Evolutionary conservation across 2,113 vertebrate genomes (phyloP).

Genomic region (Ageneiosus marmoratus): DNA sequence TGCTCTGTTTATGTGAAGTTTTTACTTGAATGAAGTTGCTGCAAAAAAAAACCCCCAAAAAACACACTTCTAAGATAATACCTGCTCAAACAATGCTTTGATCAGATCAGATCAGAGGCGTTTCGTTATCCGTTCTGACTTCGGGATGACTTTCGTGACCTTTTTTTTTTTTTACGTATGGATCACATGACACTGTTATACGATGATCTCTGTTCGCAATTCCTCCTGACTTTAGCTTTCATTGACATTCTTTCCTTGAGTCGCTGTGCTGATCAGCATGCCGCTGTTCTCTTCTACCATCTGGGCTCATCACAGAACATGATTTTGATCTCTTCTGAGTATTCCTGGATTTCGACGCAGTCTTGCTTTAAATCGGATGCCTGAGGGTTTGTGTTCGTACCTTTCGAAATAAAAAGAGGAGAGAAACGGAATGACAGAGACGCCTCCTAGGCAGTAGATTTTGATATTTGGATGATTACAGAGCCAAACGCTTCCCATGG

Average conservation of each 20-base stretch:
- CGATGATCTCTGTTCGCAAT: neutral
- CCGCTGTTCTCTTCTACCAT: constrained; percentile 2
- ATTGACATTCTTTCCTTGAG: constrained; percentile 20
- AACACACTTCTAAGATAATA: neutral
- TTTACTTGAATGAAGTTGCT: neutral
- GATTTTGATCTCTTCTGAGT: constrained; percentile 7
- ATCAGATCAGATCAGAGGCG: constrained; percentile 19
- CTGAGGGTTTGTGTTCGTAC: constrained; percentile 39
- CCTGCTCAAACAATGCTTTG: neutral
- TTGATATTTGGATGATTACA: constrained; percentile 41
- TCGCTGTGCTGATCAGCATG: constrained; percentile 8
- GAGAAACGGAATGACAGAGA: neutral
- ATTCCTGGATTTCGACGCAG: constrained; percentile 29
- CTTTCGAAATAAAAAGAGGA: constrained; percentile 21
- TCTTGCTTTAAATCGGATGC: constrained; percentile 24
- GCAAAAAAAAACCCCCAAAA: neutral
- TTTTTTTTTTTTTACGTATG: neutral
- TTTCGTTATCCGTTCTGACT: neutral
- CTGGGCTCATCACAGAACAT: constrained; percentile 28
- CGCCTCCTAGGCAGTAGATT: constrained; percentile 21
- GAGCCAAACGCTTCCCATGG: constrained; percentile 20
- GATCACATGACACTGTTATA: neutral
- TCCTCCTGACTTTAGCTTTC: neutral
- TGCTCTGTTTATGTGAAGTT: constrained; percentile 43
- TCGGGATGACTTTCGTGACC: neutral